Conservation (phyloP, 2,113 vertebrate species). For the Mus pahari region DNA sequence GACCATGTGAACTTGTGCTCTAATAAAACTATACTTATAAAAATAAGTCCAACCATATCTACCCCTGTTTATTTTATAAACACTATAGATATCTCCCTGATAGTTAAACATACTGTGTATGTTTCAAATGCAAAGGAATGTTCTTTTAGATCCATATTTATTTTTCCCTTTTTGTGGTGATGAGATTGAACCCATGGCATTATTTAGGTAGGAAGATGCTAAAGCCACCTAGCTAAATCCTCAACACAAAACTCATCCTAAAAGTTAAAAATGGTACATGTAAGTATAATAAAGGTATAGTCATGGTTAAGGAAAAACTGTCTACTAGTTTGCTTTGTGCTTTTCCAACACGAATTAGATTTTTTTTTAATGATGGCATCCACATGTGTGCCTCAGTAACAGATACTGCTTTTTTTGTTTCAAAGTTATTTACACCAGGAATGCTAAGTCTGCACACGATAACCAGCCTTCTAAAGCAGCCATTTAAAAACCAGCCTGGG, state of each 20-base stretch:
- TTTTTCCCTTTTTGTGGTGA: background rate
- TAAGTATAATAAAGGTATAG: background rate
- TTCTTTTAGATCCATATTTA: background rate
- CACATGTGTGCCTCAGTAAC: background rate
- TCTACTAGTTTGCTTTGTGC: background rate
- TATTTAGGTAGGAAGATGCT: background rate
- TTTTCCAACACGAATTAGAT: background rate
- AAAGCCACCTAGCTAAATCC: background rate
- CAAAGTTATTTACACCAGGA: background rate
- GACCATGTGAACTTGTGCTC: background rate
- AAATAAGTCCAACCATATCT: background rate
- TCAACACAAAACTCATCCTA: background rate
- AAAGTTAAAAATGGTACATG: background rate
- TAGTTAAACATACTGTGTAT: background rate
- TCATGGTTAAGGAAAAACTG: background rate
- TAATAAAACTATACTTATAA: background rate
- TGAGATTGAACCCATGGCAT: background rate
- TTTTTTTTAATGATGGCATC: background rate
- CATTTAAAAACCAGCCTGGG: background rate
- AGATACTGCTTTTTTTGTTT: too few relatives aligned
- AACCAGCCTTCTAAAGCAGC: background rate
- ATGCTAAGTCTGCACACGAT: background rate
- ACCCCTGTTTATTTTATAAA: background rate
- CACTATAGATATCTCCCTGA: background rate
- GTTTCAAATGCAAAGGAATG: background rate